Conservation (phyloP, 2,113 vertebrate species). For the Poeciliopsis prolifica region DNA sequence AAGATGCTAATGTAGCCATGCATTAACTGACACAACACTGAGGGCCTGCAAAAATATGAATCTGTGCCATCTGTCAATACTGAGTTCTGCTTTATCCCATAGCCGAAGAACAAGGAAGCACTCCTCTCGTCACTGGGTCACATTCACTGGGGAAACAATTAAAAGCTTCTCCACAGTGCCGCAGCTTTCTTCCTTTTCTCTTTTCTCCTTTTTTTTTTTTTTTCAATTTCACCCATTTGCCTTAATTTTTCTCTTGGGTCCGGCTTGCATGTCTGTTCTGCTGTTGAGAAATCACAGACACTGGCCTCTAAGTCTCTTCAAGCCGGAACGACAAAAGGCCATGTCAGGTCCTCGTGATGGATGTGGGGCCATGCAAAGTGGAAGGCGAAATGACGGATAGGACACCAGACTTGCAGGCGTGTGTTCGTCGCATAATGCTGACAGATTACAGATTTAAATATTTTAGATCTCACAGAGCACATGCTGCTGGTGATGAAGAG, state of each 20-base stretch:
- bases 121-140: slow-evolving; percentile 71
- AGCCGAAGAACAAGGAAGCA: slow-evolving; percentile 64
- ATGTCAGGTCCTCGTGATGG: slow-evolving; percentile 65
- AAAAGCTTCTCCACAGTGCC: slow-evolving; percentile 53
- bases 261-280: slow-evolving; percentile 46
- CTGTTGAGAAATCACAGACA: slow-evolving; percentile 73
- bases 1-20: neutral
- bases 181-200: slow-evolving; percentile 27
- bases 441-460: slow-evolving; percentile 83
- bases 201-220: neutral
- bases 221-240: slow-evolving; percentile 30
- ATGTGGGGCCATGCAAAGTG: slow-evolving; percentile 59
- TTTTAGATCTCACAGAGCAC: slow-evolving; percentile 77
- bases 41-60: slow-evolving; percentile 40
- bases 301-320: slow-evolving; percentile 58
- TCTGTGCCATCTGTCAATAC: slow-evolving; percentile 68
- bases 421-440: slow-evolving; percentile 75
- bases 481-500: slow-evolving; percentile 70
- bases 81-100: slow-evolving; percentile 66
- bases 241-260: slow-evolving; percentile 69
- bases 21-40: slow-evolving; percentile 41
- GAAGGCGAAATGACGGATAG: slow-evolving; percentile 70
- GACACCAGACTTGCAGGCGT: slow-evolving; percentile 61
- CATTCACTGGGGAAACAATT: slow-evolving; percentile 78
- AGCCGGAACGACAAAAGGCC: slow-evolving; percentile 65